Conservation (phyloP, 2,797 vertebrate species). For the Smutsia temminckii region DNA sequence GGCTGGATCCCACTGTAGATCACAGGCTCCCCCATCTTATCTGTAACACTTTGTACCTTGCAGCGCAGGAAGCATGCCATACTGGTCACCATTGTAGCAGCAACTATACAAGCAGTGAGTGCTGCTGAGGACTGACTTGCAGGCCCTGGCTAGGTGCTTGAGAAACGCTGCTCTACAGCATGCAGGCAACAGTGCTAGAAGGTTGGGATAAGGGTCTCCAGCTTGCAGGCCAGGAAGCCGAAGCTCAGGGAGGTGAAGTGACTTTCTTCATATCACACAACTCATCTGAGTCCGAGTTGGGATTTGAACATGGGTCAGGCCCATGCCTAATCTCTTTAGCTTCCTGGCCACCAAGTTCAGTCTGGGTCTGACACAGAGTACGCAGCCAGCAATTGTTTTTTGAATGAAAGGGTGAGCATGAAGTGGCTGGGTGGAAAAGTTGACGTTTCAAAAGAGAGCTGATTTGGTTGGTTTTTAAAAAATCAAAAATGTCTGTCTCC, state of each 20-base stretch:
- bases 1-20: background rate
- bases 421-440: background rate
- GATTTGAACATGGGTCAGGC: background rate
- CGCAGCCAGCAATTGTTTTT: background rate
- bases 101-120: background rate
- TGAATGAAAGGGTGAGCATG: background rate
- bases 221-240: background rate
- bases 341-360: background rate
- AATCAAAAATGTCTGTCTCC: background rate
- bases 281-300: background rate
- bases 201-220: background rate
- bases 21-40: too few relatives aligned
- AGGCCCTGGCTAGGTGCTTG: background rate
- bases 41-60: background rate
- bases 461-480: background rate
- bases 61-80: accelerated
- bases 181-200: background rate
- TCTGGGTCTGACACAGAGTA: background rate
- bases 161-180: background rate
- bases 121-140: background rate
- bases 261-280: background rate
- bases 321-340: background rate
- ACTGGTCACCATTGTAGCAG: background rate
- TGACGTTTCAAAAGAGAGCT: background rate
- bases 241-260: background rate